Conservation (phyloP, 30 jellyfish, hydroid and myxozoan genomes). For the Pseudorhiza aurosa region DNA sequence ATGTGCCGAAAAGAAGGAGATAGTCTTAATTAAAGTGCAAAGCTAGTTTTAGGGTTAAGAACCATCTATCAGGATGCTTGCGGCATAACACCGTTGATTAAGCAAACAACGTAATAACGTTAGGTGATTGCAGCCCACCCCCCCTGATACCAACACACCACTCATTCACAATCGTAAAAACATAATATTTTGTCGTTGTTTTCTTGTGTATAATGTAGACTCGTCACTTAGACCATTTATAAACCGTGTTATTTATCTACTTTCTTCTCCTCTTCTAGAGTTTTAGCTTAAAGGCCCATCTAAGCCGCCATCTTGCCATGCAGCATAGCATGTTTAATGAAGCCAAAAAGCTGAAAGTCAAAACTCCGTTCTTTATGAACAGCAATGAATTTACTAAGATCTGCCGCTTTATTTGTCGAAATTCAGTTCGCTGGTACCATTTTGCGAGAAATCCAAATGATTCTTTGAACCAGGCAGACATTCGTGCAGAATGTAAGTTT, state of each 20-base stretch:
- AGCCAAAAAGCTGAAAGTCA: constrained; percentile 94
- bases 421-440: constrained; percentile 59
- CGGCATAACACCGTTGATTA: too few species aligned
- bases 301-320: constrained; percentile 95
- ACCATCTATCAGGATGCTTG: too few species aligned
- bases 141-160: background rate
- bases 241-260: background rate
- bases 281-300: constrained; percentile 89
- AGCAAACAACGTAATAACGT: too few species aligned
- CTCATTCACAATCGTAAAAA: background rate
- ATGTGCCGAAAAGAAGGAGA: too few species aligned
- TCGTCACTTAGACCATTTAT: background rate
- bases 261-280: constrained; percentile 54
- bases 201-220: background rate
- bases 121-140: too few species aligned
- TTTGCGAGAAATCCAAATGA: constrained; percentile 84
- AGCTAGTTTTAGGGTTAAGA: too few species aligned
- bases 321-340: constrained; percentile 88
- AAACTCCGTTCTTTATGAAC: constrained; percentile 91
- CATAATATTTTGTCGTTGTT: background rate
- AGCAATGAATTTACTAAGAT: constrained; percentile 74
- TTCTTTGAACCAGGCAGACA: constrained; percentile 56
- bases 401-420: constrained; percentile 75
- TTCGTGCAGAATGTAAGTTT: constrained; percentile 68
- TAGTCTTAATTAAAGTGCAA: too few species aligned